phyloP scores from a whole-genome alignment of 2,888 invertebrate genomes.

The Dryobota labecula region DNA sequence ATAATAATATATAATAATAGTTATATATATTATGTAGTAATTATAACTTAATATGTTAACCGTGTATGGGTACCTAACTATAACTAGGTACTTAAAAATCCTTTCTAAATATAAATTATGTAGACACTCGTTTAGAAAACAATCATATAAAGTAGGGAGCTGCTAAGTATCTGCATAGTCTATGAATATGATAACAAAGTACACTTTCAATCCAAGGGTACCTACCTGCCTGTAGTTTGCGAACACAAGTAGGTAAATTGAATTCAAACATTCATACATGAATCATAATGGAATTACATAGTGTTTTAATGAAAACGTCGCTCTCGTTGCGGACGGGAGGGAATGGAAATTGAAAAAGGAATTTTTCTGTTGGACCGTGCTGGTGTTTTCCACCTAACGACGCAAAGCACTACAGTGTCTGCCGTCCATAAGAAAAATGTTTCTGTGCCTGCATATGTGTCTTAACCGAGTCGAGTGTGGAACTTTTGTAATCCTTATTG shows the following conservation, averaged over 20 bases:
- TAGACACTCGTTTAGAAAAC: slow-evolving; percentile 26
- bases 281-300: slow-evolving; percentile 47
- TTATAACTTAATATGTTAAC: too few relatives aligned
- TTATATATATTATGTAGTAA: too few relatives aligned
- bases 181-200: slow-evolving; percentile 38
- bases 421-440: background rate
- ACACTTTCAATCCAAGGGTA: background rate
- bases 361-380: slow-evolving; percentile 36
- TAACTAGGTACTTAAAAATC: slow-evolving; percentile 2
- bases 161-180: slow-evolving; percentile 25
- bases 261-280: slow-evolving; percentile 46
- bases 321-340: background rate
- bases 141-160: slow-evolving; percentile 30
- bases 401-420: slow-evolving; percentile 1
- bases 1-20: too few relatives aligned
- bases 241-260: slow-evolving; percentile 33
- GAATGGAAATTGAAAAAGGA: slow-evolving; percentile 15
- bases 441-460: background rate
- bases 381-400: slow-evolving; percentile 22
- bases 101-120: slow-evolving; percentile 4
- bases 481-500: background rate
- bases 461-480: background rate
- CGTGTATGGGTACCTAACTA: background rate
- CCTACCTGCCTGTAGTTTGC: background rate
- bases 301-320: slow-evolving; percentile 31